A percentile compares a stretch with the other conserved stretches of the same genome.
Conservation (phyloP, 2,888 invertebrate genomes). For the Empis stercorea region DNA sequence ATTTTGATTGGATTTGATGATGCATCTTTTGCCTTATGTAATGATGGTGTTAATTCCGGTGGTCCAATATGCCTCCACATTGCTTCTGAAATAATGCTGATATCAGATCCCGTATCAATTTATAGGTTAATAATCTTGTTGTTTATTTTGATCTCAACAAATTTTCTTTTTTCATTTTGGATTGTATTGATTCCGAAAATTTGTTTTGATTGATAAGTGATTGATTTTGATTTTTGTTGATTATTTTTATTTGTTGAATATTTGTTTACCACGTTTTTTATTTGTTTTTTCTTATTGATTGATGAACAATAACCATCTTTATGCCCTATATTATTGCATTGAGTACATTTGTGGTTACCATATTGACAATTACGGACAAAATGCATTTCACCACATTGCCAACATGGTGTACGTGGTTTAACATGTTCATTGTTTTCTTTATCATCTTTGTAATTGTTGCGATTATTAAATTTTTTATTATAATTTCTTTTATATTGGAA, state of each 20-base stretch:
- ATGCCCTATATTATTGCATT: conserved; percentile 7
- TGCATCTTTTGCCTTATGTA: too few species aligned
- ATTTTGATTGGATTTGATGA: too few species aligned
- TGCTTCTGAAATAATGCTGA: conserved; percentile 9
- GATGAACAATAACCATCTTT: conserved; percentile 11
- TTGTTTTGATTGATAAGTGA: too few species aligned
- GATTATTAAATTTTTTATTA: too few species aligned
- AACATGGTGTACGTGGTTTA: conserved; percentile 8
- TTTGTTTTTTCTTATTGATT: neutral
- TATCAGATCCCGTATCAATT: conserved; percentile 11
- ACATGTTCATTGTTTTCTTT: neutral
- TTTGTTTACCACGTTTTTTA: neutral
- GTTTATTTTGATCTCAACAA: conserved; percentile 8
- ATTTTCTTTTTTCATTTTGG: conserved; percentile 5
- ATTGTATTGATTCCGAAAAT: too few species aligned
- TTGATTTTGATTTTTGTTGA: too few species aligned
- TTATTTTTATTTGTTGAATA: too few species aligned
- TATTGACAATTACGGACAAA: conserved; percentile 9
- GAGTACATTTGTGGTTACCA: conserved; percentile 6
- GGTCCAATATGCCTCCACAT: conserved; percentile 7
- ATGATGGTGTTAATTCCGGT: neutral
- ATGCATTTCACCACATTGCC: conserved; percentile 12
- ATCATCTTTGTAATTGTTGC: neutral
- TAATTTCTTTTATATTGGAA: neutral
- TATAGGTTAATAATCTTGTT: conserved; percentile 5